Evolutionary conservation across 2,888 invertebrate genomes (phyloP).

Genomic region (Dynastes maya): DNA sequence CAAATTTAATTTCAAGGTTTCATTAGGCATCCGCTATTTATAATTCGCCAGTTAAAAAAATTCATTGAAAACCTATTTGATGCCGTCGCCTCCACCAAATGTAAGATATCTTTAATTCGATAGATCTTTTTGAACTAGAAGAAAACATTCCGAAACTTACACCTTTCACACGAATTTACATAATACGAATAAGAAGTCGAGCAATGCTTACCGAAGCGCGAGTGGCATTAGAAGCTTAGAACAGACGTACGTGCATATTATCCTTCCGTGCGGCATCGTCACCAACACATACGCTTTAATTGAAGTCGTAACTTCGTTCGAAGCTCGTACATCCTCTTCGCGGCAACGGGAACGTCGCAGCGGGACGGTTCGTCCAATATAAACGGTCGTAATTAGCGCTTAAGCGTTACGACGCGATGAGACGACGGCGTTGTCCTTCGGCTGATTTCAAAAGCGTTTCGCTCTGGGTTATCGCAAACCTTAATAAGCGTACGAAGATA

Average conservation of each 20-base stretch:
- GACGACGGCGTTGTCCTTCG: slow-evolving; percentile 22
- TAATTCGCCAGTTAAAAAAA: too few relatives aligned
- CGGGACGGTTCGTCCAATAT: slow-evolving; percentile 30
- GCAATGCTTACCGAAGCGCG: too few relatives aligned
- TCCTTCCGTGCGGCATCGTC: slow-evolving; percentile 3
- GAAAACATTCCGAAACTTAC: too few relatives aligned
- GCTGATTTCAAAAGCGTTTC: slow-evolving; percentile 31
- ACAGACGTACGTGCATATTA: background rate
- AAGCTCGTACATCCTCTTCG: background rate
- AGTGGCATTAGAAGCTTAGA: too few relatives aligned
- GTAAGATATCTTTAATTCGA: too few relatives aligned
- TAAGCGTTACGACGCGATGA: background rate
- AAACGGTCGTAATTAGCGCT: slow-evolving; percentile 39
- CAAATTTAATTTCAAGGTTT: too few relatives aligned
- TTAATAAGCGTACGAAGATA: slow-evolving; percentile 47
- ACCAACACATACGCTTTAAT: slow-evolving; percentile 42
- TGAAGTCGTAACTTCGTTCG: slow-evolving; percentile 35
- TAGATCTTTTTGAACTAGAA: too few relatives aligned
- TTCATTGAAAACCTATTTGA: too few relatives aligned
- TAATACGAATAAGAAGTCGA: too few relatives aligned
- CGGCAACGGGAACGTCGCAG: slow-evolving; percentile 17
- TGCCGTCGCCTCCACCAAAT: too few relatives aligned
- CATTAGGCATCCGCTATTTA: too few relatives aligned
- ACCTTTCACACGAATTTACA: too few relatives aligned
- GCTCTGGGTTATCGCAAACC: slow-evolving; percentile 41